phyloP scores from a whole-genome alignment of 2,888 invertebrate genomes.

The Sipha maydis region DNA sequence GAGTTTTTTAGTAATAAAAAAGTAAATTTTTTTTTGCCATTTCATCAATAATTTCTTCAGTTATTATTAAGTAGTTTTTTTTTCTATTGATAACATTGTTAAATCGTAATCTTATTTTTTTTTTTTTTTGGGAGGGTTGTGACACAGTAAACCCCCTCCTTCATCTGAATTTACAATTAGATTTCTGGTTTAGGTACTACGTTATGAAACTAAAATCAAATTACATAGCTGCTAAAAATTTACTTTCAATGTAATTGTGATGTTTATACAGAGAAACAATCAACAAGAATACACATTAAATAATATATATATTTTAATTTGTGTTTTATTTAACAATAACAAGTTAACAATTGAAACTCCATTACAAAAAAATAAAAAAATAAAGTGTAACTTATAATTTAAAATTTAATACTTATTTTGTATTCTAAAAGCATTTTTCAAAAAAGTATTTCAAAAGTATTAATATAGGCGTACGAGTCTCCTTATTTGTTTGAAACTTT shows the following conservation, averaged over 20 bases:
- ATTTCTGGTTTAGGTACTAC: background rate
- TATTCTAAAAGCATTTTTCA: slow-evolving; percentile 5
- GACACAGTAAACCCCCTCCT: too few relatives aligned
- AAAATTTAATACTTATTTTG: slow-evolving; percentile 10
- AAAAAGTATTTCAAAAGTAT: slow-evolving; percentile 19
- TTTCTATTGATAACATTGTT: too few relatives aligned
- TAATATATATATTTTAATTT: too few relatives aligned
- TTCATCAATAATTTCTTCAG: too few relatives aligned
- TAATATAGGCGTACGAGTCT: background rate
- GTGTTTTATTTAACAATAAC: background rate
- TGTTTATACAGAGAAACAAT: too few relatives aligned
- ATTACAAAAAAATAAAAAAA: background rate
- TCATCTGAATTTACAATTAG: background rate
- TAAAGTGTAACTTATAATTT: background rate
- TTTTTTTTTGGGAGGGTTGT: too few relatives aligned
- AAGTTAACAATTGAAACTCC: background rate
- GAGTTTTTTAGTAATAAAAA: too few relatives aligned
- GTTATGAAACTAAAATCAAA: background rate
- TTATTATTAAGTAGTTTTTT: too few relatives aligned
- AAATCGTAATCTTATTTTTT: too few relatives aligned
- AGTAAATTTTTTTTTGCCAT: too few relatives aligned
- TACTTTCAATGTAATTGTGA: too few relatives aligned
- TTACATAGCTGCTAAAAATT: background rate
- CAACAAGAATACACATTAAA: too few relatives aligned
- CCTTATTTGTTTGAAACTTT: slow-evolving; percentile 33